Percentiles rank a stretch among this genome's conserved stretches.
Conservation (phyloP, 2,797 vertebrate species). For the Ciconia nigra region DNA sequence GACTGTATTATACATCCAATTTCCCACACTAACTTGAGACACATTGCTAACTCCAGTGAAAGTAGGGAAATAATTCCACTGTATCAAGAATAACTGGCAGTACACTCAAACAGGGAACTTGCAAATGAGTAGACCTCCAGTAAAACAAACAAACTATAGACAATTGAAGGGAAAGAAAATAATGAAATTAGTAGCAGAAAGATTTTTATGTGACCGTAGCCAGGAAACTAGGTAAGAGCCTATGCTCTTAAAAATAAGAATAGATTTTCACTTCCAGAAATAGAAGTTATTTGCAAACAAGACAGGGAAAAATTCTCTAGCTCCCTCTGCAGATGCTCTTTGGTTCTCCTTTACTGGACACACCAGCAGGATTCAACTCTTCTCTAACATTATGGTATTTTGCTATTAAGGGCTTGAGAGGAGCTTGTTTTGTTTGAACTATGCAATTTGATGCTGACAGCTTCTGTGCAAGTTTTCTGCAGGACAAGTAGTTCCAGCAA, state of each 20-base stretch:
- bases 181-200: not conserved
- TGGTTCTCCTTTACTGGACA: not conserved
- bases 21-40: not conserved
- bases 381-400: not conserved
- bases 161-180: not conserved
- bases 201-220: not conserved
- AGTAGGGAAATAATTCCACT: not conserved
- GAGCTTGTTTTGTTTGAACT: not conserved
- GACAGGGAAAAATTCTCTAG: not conserved
- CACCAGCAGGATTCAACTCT: not conserved
- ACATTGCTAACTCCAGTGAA: not conserved
- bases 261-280: not conserved
- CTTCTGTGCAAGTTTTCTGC: not conserved
- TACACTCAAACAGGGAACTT: not conserved
- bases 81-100: not conserved
- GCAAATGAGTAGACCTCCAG: not conserved
- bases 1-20: not conserved
- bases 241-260: not conserved
- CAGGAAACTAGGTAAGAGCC: not conserved
- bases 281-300: not conserved
- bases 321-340: not conserved
- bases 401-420: not conserved
- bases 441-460: not conserved
- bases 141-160: not conserved
- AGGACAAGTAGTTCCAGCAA: not conserved